Percentiles rank a stretch among this genome's conserved stretches.
Evolutionary conservation across 2,888 invertebrate species (phyloP).

Genomic region (Eudasyphora cyanicolor): DNA sequence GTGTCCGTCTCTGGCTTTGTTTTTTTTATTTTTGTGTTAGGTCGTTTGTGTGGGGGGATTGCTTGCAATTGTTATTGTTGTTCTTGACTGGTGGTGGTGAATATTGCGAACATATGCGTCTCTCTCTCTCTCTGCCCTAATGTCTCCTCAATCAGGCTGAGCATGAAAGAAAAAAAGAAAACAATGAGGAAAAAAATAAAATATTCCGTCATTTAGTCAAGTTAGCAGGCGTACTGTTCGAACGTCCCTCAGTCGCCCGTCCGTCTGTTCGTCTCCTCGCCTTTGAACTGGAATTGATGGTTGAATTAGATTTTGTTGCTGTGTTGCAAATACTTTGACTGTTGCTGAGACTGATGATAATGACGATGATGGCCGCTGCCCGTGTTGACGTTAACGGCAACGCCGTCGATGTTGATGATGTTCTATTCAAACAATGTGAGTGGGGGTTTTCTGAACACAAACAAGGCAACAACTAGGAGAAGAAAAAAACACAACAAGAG

Average conservation of each 20-base stretch:
- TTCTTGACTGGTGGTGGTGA: background rate
- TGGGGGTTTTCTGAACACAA: conserved; percentile 34
- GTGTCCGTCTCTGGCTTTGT: background rate
- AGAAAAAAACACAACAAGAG: too few species aligned
- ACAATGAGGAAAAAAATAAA: background rate
- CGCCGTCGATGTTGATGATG: background rate
- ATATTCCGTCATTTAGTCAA: background rate
- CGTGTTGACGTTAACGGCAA: background rate
- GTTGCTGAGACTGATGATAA: background rate
- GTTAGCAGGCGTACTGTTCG: background rate
- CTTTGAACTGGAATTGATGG: conserved; percentile 39
- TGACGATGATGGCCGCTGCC: background rate
- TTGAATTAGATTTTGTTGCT: conserved; percentile 32
- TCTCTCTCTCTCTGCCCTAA: background rate
- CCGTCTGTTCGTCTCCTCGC: background rate
- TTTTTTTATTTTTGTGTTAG: background rate
- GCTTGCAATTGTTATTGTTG: background rate
- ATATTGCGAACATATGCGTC: background rate
- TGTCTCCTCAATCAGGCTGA: background rate
- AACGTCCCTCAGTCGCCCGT: background rate
- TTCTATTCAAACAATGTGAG: conserved; percentile 19
- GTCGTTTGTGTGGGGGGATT: background rate
- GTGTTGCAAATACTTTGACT: conserved; percentile 6
- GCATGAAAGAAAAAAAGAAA: background rate
- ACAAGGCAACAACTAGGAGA: too few species aligned